Evolutionary conservation across 2,888 invertebrate genomes (phyloP), one percentile per base, ranked within the genome.

Genomic region (Plebejus anna): DNA sequence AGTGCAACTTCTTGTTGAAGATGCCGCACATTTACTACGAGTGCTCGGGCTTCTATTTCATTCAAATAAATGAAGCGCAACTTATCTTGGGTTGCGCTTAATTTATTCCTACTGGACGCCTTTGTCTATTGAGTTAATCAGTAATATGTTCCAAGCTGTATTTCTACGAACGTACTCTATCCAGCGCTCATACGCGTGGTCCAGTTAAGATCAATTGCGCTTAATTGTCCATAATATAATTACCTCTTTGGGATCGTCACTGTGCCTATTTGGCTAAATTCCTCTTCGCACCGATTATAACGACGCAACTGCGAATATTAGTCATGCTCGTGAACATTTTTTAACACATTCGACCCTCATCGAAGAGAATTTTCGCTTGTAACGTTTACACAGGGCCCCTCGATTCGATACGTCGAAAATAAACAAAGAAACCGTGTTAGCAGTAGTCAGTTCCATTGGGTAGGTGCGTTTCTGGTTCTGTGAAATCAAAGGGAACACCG

Each of bases 151-250:
- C 11, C 61, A 7, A 66, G 66, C 32, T 66, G 66, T 66, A 61
- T 61, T 36, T 2, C 32, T 32, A 32, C 66, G 66, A 32, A 32
- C 32, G 32, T 32, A 22, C 66, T 28, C 66, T 32, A 66, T 66
- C 73, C 16, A 28, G 28, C 22, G 73, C 73, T 73, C 73, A 55
- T 51, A 47, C 59, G 83, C 84, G 82, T 82, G 84, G 84, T 86
- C 85, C 85, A 86, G 88, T 88, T 89, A 88, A 88, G 86, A 89
- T 90, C 92, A 92, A 93, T 93, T 93, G 90, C 89, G 88, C 86
- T 89, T 92, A 92, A 94, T 93, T 89, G 89, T 85, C 85, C 88
- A 86, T 89, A 86, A 90, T 91, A 89, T 90, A 90, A 92, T 92
- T 89, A 89, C 87, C 87, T 89, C 89, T 89, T 91, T 91, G 89